A percentile compares a stretch with the other conserved stretches of the same genome.
Conservation (phyloP, 2,113 vertebrate species). For the Muscicapa adusta region DNA sequence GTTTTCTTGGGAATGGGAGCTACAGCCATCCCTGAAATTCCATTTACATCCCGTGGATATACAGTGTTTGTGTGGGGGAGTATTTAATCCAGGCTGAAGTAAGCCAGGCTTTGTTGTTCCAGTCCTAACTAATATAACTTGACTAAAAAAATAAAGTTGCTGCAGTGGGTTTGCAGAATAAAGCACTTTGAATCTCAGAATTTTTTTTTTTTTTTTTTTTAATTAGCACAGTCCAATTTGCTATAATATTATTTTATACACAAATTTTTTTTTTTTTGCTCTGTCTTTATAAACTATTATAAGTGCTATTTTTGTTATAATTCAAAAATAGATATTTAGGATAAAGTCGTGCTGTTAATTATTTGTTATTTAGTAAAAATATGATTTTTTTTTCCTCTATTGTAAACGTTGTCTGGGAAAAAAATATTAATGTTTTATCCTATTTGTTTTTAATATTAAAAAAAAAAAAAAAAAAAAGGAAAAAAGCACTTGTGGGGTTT, state of each 20-base stretch:
- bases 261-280: conserved; percentile 65
- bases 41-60: neutral
- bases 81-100: conserved; percentile 51
- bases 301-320: conserved; percentile 99
- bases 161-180: conserved; percentile 77
- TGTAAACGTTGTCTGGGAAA: conserved; percentile 86
- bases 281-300: conserved; percentile 88
- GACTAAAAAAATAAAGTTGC: conserved; percentile 63
- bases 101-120: conserved; percentile 46
- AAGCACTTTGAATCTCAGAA: conserved; percentile 80
- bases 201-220: conserved; percentile 42
- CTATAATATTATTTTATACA: conserved; percentile 79
- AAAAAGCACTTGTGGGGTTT: conserved; percentile 86
- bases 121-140: conserved; percentile 76
- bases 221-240: conserved; percentile 61
- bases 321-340: conserved; percentile 98
- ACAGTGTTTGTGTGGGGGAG: conserved; percentile 1
- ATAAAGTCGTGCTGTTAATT: conserved; percentile 94
- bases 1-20: neutral
- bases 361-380: conserved; percentile 97
- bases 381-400: conserved; percentile 82
- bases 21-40: conserved; percentile 25
- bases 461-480: conserved; percentile 70
- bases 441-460: conserved; percentile 87
- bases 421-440: conserved; percentile 92